Percentiles rank a stretch among this genome's conserved stretches.
phyloP scores from a whole-genome alignment of 2,797 vertebrate species.

The Ptychobarbus kaznakovi region DNA sequence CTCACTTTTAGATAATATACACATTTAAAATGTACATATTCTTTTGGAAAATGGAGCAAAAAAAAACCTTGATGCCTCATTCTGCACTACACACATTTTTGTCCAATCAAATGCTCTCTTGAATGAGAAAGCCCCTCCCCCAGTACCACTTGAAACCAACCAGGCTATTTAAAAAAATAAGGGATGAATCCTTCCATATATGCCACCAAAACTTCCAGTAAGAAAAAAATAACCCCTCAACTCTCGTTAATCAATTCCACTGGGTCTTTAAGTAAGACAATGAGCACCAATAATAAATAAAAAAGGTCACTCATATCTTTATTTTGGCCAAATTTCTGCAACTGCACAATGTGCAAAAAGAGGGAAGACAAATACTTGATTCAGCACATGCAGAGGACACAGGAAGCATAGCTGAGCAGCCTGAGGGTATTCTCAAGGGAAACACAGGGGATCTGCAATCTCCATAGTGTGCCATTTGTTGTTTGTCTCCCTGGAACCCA shows the following conservation, averaged over 20 bases:
- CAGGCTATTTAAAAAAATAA: not conserved
- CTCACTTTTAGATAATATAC: not conserved
- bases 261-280: not conserved
- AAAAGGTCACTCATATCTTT: not conserved
- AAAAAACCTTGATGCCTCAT: not conserved
- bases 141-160: not conserved
- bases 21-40: not conserved
- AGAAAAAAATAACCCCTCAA: not conserved
- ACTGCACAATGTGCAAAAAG: not conserved
- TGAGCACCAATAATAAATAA: not conserved
- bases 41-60: not conserved
- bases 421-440: conserved; percentile 27
- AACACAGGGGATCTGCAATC: conserved; percentile 15
- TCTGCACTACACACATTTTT: not conserved
- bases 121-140: not conserved
- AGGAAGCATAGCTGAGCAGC: conserved; percentile 35
- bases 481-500: conserved; percentile 33
- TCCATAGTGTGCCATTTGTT: conserved; percentile 44
- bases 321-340: not conserved
- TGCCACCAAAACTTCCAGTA: not conserved
- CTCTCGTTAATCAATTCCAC: not conserved
- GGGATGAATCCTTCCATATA: not conserved
- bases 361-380: conserved; percentile 14
- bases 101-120: not conserved
- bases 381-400: conserved; percentile 20